Evolutionary conservation across 2,888 invertebrate species (phyloP), one percentile per base, ranked within the genome.

Genomic region (Sipunculus nudus): DNA sequence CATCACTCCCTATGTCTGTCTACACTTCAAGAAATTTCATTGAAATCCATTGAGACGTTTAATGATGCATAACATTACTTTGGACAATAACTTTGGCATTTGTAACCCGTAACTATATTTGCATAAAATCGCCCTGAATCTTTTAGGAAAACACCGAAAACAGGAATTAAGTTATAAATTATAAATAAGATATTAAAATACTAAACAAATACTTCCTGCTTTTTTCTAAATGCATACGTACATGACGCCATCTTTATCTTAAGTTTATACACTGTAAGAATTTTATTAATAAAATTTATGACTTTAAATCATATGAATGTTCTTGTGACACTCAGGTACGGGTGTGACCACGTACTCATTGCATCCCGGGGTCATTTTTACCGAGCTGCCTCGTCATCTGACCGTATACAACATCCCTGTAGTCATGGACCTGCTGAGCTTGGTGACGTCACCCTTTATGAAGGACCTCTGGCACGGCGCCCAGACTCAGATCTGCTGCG

Each of bases 391-490:
- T n/a, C n/a, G n/a, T n/a, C n/a, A n/a, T n/a, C n/a, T n/a, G n/a
- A n/a, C n/a, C n/a, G n/a, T 72, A 19, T 21, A 43, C n/a, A 68
- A 74, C 28, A 70, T 74, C 6, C 61, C 29, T 16, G 19, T 75
- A 5, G 70, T 67, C 4, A 53, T 65, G 2, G 26, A 67, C 28
- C 13, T 76, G 1, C 26, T 73, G 13, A 49, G 54, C 6, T 74
- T 76, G 2, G 1, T 75, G 3, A 50, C 50, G 1, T 76, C 70
- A 69, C 26, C 73, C 5, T 35, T 74, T 4, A 41, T 70, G 48
- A 75, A 75, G 56, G 66, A 68, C 2, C 68, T 76, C 3, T 23
- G 60, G 10, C 68, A 75, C 49, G 79, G 77, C 0, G 74, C 77
- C 2, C 78, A 78, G 60, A 78, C 78, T 5, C 50, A 68, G 4